phyloP scores from a whole-genome alignment of 2,797 vertebrate species.

The Leptoclinus maculatus region DNA sequence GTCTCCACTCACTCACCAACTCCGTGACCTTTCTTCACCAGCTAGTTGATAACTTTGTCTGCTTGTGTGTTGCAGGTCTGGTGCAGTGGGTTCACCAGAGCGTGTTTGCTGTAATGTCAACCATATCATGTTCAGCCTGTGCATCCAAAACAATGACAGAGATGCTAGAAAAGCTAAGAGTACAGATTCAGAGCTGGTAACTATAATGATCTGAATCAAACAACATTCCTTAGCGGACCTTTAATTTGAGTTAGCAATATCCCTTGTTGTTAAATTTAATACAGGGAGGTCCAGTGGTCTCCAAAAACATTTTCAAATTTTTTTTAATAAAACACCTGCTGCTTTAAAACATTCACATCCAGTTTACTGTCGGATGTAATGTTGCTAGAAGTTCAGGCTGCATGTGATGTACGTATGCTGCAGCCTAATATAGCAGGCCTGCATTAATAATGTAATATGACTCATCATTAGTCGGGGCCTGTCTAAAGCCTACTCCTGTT shows the following conservation, averaged over 20 bases:
- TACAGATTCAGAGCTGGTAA: not conserved
- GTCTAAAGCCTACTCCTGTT: conserved; percentile 28
- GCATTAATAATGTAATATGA: conserved; percentile 54
- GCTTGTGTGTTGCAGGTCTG: not conserved
- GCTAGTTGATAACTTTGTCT: not conserved
- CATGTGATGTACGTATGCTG: conserved; percentile 13
- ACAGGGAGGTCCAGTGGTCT: not conserved
- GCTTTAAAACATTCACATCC: not conserved
- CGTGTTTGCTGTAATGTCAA: not conserved
- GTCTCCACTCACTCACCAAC: no score
- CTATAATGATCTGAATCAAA: not conserved
- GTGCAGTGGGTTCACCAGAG: no score
- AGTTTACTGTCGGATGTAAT: conserved; percentile 1
- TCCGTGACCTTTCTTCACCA: not conserved
- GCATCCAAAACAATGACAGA: conserved; percentile 5
- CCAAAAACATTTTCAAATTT: not conserved
- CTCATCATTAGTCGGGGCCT: conserved; percentile 36
- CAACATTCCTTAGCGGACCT: not conserved
- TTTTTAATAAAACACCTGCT: not conserved
- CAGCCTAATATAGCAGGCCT: conserved; percentile 38
- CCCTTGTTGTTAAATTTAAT: not conserved
- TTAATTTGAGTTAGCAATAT: not conserved
- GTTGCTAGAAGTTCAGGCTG: conserved; percentile 17
- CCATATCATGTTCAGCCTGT: not conserved
- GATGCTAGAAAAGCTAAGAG: not conserved